Percentiles rank a stretch among this genome's conserved stretches.
Conservation (phyloP, 2,113 vertebrate species). For the Heloderma charlesbogerti region DNA sequence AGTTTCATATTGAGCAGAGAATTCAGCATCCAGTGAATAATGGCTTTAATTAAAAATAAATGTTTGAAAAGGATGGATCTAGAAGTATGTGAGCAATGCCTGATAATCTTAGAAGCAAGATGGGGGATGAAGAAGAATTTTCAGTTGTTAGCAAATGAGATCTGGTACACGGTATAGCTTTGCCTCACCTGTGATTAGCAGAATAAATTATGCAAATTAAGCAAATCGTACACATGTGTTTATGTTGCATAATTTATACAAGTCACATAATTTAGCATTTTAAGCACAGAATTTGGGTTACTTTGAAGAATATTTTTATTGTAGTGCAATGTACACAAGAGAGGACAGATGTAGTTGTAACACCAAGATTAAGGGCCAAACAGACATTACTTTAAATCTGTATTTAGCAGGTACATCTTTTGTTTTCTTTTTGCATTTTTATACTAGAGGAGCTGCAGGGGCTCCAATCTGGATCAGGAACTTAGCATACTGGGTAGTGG, state of each 20-base stretch:
- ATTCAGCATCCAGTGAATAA: background rate
- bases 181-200: background rate
- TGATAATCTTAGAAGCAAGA: background rate
- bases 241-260: background rate
- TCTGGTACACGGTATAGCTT: background rate
- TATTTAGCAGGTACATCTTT: too few relatives aligned
- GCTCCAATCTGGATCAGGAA: too few relatives aligned
- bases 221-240: background rate
- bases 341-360: background rate
- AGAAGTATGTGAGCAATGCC: background rate
- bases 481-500: too few relatives aligned
- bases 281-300: background rate
- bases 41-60: background rate
- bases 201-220: background rate
- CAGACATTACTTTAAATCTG: too few relatives aligned
- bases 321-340: background rate
- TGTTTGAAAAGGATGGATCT: background rate
- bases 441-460: too few relatives aligned
- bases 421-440: too few relatives aligned
- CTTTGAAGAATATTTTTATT: background rate
- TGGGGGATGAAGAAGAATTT: background rate
- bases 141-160: too few relatives aligned
- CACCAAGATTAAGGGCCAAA: background rate
- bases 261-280: background rate
- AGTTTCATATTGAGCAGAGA: background rate